phyloP scores from a whole-genome alignment of 53 echinoderm and acorn worm genomes.

The Zoroaster sp. region DNA sequence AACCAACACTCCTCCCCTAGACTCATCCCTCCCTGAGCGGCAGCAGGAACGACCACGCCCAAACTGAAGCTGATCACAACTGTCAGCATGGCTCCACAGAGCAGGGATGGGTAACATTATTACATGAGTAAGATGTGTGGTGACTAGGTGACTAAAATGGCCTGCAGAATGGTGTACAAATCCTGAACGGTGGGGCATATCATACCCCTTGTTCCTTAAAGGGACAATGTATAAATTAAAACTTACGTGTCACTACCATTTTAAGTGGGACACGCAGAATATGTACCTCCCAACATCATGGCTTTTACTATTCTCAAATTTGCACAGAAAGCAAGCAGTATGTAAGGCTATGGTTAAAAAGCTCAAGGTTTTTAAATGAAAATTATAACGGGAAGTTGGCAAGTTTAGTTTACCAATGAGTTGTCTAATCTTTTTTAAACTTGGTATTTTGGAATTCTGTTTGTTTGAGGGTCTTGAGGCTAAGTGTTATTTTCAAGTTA shows the following conservation, averaged over 20 bases:
- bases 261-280: neutral
- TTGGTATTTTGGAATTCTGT: too few relatives aligned
- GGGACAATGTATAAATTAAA: conserved; percentile 34
- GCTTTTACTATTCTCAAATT: conserved; percentile 42
- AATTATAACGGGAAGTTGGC: neutral
- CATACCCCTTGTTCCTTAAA: conserved; percentile 18
- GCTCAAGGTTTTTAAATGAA: neutral
- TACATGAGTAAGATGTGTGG: neutral
- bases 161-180: neutral
- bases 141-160: neutral
- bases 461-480: too few relatives aligned
- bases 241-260: neutral
- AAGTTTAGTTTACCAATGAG: neutral
- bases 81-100: neutral
- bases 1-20: neutral
- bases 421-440: too few relatives aligned
- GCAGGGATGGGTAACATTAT: neutral
- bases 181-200: neutral
- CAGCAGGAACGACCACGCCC: neutral
- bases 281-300: conserved; percentile 6
- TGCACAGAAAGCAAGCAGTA: conserved; percentile 13
- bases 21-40: neutral
- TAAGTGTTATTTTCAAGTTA: too few relatives aligned
- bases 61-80: neutral
- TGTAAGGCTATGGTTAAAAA: neutral